Conservation (phyloP, 2,113 vertebrate species). For the Malurus cyaneus region DNA sequence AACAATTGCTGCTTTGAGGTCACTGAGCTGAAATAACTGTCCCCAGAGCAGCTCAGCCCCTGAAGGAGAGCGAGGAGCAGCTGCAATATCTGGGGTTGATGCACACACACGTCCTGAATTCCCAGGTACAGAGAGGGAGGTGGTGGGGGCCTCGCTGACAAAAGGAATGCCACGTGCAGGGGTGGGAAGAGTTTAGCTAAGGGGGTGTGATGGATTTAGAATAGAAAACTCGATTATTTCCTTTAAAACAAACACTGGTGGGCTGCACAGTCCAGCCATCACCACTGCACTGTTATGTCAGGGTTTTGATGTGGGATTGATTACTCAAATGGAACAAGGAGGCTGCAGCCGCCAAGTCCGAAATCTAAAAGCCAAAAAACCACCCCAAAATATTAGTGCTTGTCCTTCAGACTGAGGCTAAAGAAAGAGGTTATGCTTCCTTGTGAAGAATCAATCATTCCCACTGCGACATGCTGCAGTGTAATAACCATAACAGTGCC, state of each 20-base stretch:
- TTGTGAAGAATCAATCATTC: slow-evolving; percentile 32
- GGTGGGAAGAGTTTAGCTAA: background rate
- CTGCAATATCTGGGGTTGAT: background rate
- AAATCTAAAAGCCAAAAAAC: background rate
- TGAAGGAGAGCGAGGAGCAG: background rate
- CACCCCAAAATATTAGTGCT: slow-evolving; percentile 13
- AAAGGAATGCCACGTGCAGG: background rate
- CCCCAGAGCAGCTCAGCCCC: background rate
- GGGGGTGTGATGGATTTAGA: background rate
- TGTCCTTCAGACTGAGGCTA: background rate
- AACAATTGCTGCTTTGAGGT: background rate
- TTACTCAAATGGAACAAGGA: background rate
- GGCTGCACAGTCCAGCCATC: background rate
- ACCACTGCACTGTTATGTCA: background rate
- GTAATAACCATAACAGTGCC: slow-evolving; percentile 36
- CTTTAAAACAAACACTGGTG: background rate
- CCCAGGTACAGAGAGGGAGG: background rate
- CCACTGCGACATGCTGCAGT: background rate
- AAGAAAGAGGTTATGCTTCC: slow-evolving; percentile 28
- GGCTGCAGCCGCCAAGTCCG: background rate
- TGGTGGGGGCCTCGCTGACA: background rate
- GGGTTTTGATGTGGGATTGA: background rate
- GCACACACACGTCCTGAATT: accelerated
- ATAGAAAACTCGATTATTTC: background rate
- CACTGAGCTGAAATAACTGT: background rate